Evolutionary conservation across 1,140 invertebrate genomes (phyloP).

Genomic region (Hyles vespertilio): DNA sequence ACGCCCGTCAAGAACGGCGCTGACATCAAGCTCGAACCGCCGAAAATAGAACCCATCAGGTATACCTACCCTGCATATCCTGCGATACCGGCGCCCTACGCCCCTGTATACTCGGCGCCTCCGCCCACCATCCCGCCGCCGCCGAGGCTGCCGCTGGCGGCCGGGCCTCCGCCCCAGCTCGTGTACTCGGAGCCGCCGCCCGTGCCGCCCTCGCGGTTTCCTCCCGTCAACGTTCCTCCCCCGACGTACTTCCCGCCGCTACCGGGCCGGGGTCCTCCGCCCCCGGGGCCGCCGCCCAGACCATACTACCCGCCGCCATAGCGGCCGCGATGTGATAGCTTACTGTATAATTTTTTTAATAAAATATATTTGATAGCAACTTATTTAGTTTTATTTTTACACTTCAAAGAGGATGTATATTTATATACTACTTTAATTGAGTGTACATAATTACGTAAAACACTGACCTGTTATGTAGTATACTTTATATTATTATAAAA

Average conservation of each 20-base stretch:
- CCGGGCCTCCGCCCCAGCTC: slow-evolving; percentile 36
- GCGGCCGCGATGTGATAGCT: slow-evolving; percentile 34
- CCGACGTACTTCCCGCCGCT: slow-evolving; percentile 57
- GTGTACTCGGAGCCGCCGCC: slow-evolving; percentile 46
- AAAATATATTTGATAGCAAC: slow-evolving; percentile 39
- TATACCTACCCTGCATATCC: slow-evolving; percentile 49
- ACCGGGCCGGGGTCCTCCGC: slow-evolving; percentile 38
- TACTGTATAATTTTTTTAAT: slow-evolving; percentile 63
- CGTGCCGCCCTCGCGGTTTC: slow-evolving; percentile 35
- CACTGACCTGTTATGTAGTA: no score
- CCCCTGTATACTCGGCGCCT: slow-evolving; percentile 54
- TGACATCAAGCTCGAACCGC: slow-evolving; percentile 50
- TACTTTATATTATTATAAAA: no score
- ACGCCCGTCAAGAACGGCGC: slow-evolving; percentile 66
- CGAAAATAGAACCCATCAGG: slow-evolving; percentile 49
- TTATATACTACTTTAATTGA: no score
- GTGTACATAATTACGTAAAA: no score
- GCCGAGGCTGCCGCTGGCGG: slow-evolving; percentile 36
- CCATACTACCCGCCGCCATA: slow-evolving; percentile 72
- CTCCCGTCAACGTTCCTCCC: slow-evolving; percentile 52
- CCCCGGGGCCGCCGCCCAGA: slow-evolving; percentile 49
- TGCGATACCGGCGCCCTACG: slow-evolving; percentile 40
- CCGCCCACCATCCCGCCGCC: slow-evolving; percentile 33
- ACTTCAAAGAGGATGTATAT: no score
- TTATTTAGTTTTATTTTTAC: no score